These are phyloP conservation scores for Petrolisthes cinctipes DNA, from an alignment of 2,888 invertebrate species.

Conservation along the genomic window DNA sequence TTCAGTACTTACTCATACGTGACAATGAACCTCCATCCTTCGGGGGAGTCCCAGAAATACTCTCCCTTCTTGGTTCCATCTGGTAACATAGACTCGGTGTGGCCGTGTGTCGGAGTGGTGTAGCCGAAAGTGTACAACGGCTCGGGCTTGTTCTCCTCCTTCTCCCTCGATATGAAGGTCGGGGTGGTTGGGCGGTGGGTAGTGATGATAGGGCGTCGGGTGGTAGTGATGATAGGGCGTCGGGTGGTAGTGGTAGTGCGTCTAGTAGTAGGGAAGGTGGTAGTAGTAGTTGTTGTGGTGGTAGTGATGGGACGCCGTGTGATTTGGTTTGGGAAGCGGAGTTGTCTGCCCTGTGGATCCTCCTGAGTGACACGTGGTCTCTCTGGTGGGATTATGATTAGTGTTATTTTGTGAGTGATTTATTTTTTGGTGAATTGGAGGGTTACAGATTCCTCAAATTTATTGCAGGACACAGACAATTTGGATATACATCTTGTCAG, in stretches of 20 bases:
- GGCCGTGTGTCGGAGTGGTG: constrained; percentile 83
- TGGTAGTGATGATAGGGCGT: background rate
- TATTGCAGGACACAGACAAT: too few species aligned
- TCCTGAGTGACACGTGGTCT: background rate
- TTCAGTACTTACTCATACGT: constrained; percentile 62
- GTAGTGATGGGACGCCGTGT: too few species aligned
- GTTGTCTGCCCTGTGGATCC: constrained; percentile 40
- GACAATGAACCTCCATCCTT: constrained; percentile 65
- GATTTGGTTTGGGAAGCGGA: constrained; percentile 19
- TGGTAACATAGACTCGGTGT: constrained; percentile 81
- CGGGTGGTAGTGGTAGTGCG: background rate
- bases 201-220: background rate
- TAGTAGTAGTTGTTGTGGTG: too few species aligned
- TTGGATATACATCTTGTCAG: too few species aligned
- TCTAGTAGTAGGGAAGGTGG: background rate
- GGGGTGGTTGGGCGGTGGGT: constrained; percentile 22
- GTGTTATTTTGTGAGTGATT: too few species aligned
- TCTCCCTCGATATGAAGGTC: background rate
- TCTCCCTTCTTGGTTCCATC: constrained; percentile 72
- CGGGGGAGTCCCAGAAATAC: constrained; percentile 65
- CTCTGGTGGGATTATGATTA: too few species aligned
- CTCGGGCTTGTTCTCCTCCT: constrained; percentile 68
- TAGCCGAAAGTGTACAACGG: constrained; percentile 81
- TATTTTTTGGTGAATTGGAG: too few species aligned
- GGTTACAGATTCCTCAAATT: too few species aligned